Evolutionary conservation across 2,797 vertebrate genomes (phyloP).

Genomic region (Hydrolagus colliei): DNA sequence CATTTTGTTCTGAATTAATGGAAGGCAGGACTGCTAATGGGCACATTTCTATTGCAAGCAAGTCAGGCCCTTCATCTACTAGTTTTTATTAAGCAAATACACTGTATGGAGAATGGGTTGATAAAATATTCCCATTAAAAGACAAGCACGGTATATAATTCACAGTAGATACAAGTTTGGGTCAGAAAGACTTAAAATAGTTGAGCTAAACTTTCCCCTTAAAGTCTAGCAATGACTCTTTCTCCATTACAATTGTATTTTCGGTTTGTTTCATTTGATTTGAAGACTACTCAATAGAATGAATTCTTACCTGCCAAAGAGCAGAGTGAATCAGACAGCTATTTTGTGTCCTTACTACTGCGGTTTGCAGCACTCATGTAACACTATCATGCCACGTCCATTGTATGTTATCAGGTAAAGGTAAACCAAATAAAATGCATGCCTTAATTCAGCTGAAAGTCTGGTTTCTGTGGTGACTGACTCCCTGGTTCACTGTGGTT

Average conservation of each 20-base stretch:
- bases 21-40: background rate
- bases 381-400: conserved; percentile 23
- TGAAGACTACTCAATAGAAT: conserved; percentile 1
- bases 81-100: background rate
- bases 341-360: conserved; percentile 26
- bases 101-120: background rate
- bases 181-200: conserved; percentile 4
- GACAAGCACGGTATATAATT: conserved; percentile 2
- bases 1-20: conserved; percentile 19
- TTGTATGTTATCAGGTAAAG: conserved; percentile 30
- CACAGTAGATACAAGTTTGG: background rate
- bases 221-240: background rate
- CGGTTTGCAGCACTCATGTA: conserved; percentile 22
- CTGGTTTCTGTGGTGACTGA: conserved; percentile 32
- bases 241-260: conserved; percentile 18
- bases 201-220: background rate
- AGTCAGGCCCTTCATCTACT: background rate
- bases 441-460: conserved; percentile 31
- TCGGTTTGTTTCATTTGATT: conserved; percentile 18
- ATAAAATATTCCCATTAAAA: background rate
- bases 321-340: conserved; percentile 5
- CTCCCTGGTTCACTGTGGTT: conserved; percentile 30
- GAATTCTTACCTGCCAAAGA: conserved; percentile 25
- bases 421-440: conserved; percentile 31
- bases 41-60: background rate